These are phyloP conservation scores for Pseudococcus jackbeardsleyi DNA, from an alignment of 2,888 invertebrate species.

Conservation along the genomic window DNA sequence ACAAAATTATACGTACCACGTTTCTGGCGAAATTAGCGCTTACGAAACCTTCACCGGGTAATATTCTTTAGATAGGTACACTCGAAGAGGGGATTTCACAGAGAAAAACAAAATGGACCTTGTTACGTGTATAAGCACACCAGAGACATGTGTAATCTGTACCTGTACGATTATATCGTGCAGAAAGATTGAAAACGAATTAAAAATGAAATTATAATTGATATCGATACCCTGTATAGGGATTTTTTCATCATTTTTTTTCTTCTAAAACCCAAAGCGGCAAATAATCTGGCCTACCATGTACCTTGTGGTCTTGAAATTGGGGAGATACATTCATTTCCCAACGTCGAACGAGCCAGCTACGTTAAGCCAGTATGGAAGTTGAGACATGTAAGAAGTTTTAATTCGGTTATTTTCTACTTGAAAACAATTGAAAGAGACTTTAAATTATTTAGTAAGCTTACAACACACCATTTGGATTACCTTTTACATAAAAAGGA, in stretches of 20 bases:
- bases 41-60: background rate
- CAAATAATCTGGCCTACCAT: background rate
- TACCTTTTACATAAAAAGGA: slow-evolving; percentile 5
- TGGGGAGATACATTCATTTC: background rate
- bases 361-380: background rate
- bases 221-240: background rate
- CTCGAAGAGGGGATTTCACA: background rate
- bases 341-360: background rate
- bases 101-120: background rate
- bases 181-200: background rate
- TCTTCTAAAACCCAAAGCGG: background rate
- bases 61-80: background rate
- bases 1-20: background rate
- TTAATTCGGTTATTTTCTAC: slow-evolving; percentile 38
- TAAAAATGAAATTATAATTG: slow-evolving; percentile 19
- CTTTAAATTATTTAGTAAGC: slow-evolving; percentile 45
- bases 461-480: slow-evolving; percentile 31
- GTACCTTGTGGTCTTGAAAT: background rate
- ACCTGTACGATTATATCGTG: background rate
- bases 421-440: slow-evolving; percentile 42
- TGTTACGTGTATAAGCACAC: background rate
- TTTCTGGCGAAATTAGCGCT: background rate
- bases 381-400: slow-evolving; percentile 8
- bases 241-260: background rate
- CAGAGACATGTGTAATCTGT: background rate